These are phyloP conservation scores for Scarus forsteni DNA, from an alignment of 2,797 vertebrate genomes.

Conservation along the genomic window DNA sequence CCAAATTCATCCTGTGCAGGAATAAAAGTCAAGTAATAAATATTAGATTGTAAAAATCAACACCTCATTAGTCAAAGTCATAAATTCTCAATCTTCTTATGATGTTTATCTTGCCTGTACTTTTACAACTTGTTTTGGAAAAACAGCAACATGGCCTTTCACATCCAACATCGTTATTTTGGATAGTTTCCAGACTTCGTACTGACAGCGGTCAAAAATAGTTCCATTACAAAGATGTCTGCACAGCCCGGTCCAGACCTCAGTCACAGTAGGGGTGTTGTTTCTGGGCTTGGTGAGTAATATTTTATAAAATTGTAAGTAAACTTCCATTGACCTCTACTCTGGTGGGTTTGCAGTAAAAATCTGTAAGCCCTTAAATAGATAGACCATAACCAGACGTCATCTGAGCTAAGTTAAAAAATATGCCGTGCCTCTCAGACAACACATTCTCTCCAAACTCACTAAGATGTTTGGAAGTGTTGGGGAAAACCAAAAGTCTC, in stretches of 20 bases:
- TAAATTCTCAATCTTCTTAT: not conserved
- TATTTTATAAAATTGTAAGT: not conserved
- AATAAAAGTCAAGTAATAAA: too few relatives aligned
- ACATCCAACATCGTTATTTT: conserved; percentile 4
- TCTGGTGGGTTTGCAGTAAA: not conserved
- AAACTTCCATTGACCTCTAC: not conserved
- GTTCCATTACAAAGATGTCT: not conserved
- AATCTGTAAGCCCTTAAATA: not conserved
- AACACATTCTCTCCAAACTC: too few relatives aligned
- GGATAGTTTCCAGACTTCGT: not conserved
- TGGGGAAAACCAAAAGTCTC: too few relatives aligned
- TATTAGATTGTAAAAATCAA: too few relatives aligned
- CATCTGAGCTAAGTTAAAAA: not conserved
- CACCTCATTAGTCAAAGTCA: not conserved
- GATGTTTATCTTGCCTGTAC: not conserved
- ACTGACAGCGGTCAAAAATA: not conserved
- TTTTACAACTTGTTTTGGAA: not conserved
- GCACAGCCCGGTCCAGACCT: not conserved
- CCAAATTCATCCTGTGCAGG: too few relatives aligned
- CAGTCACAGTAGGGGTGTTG: not conserved
- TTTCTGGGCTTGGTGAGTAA: not conserved
- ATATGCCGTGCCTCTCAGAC: not conserved
- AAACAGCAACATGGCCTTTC: not conserved
- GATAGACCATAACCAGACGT: not conserved
- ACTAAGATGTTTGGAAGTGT: not conserved